Evolutionary conservation across 92 coral and sea anemone species (phyloP), one percentile per base, ranked within the genome.

Genomic region (Phenganax stokvisi): DNA sequence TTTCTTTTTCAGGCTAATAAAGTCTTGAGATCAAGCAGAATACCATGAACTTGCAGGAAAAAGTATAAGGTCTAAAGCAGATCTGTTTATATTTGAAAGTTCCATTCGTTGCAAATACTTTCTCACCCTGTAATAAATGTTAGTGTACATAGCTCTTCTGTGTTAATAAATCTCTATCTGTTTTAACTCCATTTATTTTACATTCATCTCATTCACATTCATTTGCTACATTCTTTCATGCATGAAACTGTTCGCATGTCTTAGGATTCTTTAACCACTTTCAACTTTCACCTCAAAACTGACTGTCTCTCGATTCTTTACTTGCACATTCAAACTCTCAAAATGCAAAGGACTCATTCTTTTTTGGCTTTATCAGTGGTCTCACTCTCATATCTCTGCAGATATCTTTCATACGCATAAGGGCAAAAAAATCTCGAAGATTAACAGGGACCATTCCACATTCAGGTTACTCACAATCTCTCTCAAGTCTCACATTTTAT

Each of bases 1-100:
- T 11, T 62, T 79, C 52, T 52, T 63, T 65, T 79, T 52, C 29
- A 79, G 83, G 65, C 11, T 0, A 79, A 61, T n/a, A 79, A 79
- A 62, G 61, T 63, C 25, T 65, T 79, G 55, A 27, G 60, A 12
- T 79, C 83, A 3, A 25, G 12, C 3, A 79, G 74, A 54, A 79
- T 79, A 79, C 83, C 83, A 79, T 65, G 54, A 68, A 10, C 37
- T 64, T 6, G 47, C 1, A 1, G 12, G 30, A 64, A 64, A 12
- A 17, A 10, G 52, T 30, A 67, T 27, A 2, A 25, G 11, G 17
- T n/a, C 3, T 3, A 64, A 20, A 64, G 9, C 27, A 12, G 31
- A 64, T 9, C 31, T 64, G 37, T 64, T 64, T 9, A 64, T 64
- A 64, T 64, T 64, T 12, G 70, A 64, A 37, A 37, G 47, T 37